These are phyloP conservation scores for Psammodynastes pulverulentus DNA, from an alignment of 2,113 vertebrate species.

Conservation along the genomic window DNA sequence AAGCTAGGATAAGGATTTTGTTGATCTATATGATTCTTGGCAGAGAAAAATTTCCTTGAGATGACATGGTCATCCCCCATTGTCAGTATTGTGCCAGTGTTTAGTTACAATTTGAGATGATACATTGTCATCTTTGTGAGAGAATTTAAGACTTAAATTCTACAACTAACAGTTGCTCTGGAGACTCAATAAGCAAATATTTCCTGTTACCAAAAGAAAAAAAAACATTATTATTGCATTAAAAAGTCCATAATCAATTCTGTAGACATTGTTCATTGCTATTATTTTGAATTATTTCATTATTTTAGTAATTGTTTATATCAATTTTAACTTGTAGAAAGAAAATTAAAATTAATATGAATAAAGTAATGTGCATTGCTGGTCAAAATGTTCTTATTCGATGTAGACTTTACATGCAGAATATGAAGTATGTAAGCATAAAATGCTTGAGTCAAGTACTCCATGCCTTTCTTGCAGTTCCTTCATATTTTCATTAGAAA, in stretches of 20 bases:
- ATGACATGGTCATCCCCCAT: not conserved
- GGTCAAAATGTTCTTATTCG: not conserved
- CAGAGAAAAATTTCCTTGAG: not conserved
- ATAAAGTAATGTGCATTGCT: not conserved
- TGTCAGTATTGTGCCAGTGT: not conserved
- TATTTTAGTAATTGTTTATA: not conserved
- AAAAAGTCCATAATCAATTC: not conserved
- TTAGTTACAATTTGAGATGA: not conserved
- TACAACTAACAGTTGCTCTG: not conserved
- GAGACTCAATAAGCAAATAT: not conserved
- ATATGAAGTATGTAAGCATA: not conserved
- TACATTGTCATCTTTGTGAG: not conserved
- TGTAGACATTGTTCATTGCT: not conserved
- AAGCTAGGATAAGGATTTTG: not conserved
- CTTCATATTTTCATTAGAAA: not conserved
- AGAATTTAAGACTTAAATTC: not conserved
- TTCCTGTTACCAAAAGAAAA: not conserved
- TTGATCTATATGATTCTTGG: not conserved
- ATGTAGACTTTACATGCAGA: not conserved
- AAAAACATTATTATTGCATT: not conserved
- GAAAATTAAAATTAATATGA: not conserved
- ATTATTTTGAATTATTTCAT: not conserved
- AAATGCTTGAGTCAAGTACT: not conserved
- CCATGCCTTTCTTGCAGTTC: not conserved
- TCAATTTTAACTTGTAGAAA: not conserved